Evolutionary conservation across 2,888 invertebrate genomes (phyloP).

Genomic region (Perizoma affinitatum): DNA sequence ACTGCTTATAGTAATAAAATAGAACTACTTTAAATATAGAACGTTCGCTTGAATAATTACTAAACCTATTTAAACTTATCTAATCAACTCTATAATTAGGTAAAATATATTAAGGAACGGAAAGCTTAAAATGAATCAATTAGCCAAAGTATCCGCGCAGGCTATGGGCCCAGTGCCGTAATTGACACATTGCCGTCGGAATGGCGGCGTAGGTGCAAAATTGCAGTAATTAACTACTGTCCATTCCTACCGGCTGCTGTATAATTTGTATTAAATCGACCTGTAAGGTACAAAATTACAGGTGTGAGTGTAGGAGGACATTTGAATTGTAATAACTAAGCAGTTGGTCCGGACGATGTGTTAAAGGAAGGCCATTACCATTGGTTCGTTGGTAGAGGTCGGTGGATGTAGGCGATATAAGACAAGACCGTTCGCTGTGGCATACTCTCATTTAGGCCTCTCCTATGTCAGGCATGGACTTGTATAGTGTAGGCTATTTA

Average conservation of each 20-base stretch:
- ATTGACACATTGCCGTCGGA: conserved; percentile 18
- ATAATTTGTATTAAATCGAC: conserved; percentile 15
- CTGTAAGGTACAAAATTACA: conserved; percentile 11
- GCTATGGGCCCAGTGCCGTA: conserved; percentile 16
- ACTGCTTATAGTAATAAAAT: no score
- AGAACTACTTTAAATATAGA: no score
- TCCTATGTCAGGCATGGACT: no score
- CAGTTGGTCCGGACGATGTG: no score
- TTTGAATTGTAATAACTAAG: conserved; percentile 2
- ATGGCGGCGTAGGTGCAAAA: conserved; percentile 17
- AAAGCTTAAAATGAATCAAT: conserved; percentile 5
- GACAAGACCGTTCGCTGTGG: no score
- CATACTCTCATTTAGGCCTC: no score
- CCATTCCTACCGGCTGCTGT: conserved; percentile 11
- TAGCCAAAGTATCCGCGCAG: not conserved
- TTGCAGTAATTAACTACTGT: conserved; percentile 24
- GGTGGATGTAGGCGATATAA: no score
- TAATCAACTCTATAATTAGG: not conserved
- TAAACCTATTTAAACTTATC: no score
- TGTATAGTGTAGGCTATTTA: no score
- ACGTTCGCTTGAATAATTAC: no score
- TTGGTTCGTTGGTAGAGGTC: no score
- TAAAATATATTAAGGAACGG: conserved; percentile 2
- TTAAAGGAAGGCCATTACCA: no score
- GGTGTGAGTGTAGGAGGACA: conserved; percentile 2